phyloP scores from a whole-genome alignment of 1,140 invertebrate genomes.

The Drosophila elegans region DNA sequence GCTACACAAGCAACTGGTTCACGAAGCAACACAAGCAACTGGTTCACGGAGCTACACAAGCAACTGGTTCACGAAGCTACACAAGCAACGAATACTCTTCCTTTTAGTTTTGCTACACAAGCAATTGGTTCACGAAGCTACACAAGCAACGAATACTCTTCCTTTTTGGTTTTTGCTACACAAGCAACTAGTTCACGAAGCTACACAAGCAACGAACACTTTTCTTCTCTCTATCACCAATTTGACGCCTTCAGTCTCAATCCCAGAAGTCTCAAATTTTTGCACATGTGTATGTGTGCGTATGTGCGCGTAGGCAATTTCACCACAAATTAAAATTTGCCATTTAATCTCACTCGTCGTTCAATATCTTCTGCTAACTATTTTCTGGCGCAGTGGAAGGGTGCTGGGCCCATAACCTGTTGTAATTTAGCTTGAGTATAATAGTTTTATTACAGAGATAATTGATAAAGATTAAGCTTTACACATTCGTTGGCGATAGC shows the following conservation, averaged over 20 bases:
- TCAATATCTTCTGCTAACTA: conserved; percentile 12
- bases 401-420: conserved; percentile 98
- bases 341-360: not conserved
- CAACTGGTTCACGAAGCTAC: too few species aligned
- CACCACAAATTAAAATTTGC: conserved; percentile 1
- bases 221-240: not conserved
- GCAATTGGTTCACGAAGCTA: too few species aligned
- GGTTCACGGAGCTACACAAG: conserved; percentile 3
- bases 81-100: too few species aligned
- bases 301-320: conserved; percentile 2
- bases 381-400: conserved; percentile 96
- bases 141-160: too few species aligned
- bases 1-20: not conserved
- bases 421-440: too few species aligned
- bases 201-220: not conserved
- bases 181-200: too few species aligned
- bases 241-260: not conserved
- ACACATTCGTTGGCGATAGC: too few species aligned
- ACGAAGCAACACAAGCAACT: not conserved
- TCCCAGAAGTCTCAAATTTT: conserved; percentile 1
- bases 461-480: too few species aligned
- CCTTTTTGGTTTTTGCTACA: too few species aligned
- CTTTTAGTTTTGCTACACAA: too few species aligned
- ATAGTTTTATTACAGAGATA: too few species aligned
- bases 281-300: not conserved